Conservation (phyloP, 2,797 vertebrate species). For the Allobates femoralis region DNA sequence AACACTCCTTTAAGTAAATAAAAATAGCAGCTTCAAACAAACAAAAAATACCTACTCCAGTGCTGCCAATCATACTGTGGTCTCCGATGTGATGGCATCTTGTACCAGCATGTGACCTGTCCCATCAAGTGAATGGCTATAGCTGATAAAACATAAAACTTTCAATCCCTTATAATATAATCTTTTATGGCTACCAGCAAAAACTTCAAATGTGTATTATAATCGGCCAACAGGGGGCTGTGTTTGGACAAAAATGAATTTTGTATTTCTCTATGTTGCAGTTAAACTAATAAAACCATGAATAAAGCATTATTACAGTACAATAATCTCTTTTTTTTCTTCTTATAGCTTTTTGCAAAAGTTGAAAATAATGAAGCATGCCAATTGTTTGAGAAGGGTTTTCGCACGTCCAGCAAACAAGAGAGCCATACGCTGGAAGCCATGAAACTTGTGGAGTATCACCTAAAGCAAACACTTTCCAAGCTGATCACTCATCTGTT, state of each 20-base stretch:
- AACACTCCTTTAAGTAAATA: too few relatives aligned
- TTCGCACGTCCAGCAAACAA: slow-evolving; percentile 85
- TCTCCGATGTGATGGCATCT: too few relatives aligned
- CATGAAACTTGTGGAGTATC: slow-evolving; percentile 86
- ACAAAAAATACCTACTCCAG: too few relatives aligned
- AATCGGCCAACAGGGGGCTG: neutral
- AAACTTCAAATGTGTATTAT: too few relatives aligned
- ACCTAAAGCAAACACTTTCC: slow-evolving; percentile 85
- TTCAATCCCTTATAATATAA: too few relatives aligned
- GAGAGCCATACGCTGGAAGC: slow-evolving; percentile 90
- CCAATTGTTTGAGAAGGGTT: slow-evolving; percentile 83
- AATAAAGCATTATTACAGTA: neutral
- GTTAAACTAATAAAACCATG: neutral
- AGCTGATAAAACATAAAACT: too few relatives aligned
- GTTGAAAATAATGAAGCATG: slow-evolving; percentile 80
- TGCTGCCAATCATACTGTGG: too few relatives aligned
- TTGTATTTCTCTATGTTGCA: neutral
- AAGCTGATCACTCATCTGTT: slow-evolving; percentile 86
- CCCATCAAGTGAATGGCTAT: too few relatives aligned
- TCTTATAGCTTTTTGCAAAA: slow-evolving; percentile 83
- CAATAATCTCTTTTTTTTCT: slow-evolving; percentile 17
- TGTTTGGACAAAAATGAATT: neutral
- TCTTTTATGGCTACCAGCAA: too few relatives aligned
- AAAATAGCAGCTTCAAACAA: too few relatives aligned
- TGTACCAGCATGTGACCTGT: too few relatives aligned